These are phyloP conservation scores for Coccyzus lansbergi DNA, from an alignment of 2,797 vertebrate species.

Conservation along the genomic window DNA sequence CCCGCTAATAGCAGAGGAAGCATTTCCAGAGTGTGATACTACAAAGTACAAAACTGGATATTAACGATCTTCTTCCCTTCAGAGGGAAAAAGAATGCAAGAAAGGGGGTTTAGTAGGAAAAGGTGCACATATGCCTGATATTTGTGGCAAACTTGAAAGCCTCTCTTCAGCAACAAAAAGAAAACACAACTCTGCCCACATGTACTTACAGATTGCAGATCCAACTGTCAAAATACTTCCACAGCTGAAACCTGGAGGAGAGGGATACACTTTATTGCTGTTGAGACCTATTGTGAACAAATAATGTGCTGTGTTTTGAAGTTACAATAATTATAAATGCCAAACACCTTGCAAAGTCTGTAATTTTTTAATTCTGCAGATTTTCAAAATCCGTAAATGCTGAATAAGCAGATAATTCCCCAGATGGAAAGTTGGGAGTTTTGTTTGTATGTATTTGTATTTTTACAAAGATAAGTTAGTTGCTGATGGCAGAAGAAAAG, in stretches of 20 bases:
- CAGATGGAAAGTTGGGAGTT: background rate
- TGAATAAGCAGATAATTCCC: background rate
- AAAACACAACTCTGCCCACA: constrained; percentile 24
- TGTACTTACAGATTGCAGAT: background rate
- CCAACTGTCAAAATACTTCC: constrained; percentile 56
- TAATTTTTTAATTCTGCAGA: background rate
- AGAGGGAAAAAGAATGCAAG: background rate
- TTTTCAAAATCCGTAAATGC: background rate
- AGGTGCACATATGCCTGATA: background rate
- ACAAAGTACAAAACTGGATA: background rate
- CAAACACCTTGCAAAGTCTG: background rate
- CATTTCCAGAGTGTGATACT: background rate
- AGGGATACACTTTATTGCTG: background rate
- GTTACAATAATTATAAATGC: background rate
- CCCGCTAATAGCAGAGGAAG: background rate
- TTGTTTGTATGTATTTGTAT: background rate
- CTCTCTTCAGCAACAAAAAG: background rate
- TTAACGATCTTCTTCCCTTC: background rate
- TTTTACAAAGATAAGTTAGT: background rate
- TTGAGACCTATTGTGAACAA: background rate
- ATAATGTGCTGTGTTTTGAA: background rate
- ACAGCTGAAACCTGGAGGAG: constrained; percentile 19
- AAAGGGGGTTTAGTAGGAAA: background rate
- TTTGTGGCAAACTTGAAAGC: background rate
- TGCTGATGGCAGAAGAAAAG: background rate